Percentiles rank a stretch among this genome's conserved stretches.
phyloP scores from a whole-genome alignment of 2,888 invertebrate genomes.

The Steinernema scapterisci region DNA sequence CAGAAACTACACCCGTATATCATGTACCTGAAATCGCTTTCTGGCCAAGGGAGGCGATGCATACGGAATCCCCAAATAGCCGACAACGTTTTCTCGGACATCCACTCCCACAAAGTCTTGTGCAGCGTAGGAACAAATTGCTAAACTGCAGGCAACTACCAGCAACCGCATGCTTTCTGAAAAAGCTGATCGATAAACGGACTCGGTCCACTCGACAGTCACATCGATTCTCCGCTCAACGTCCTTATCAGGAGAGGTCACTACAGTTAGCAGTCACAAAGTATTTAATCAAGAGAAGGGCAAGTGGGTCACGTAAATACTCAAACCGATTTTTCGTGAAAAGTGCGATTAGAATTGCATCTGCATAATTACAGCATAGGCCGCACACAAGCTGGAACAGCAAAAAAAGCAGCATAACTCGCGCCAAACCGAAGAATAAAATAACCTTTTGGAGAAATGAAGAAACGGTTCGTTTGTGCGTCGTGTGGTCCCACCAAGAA shows the following conservation, averaged over 20 bases:
- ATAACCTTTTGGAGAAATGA: too few species aligned
- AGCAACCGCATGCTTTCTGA: background rate
- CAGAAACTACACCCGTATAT: background rate
- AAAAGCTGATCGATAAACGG: background rate
- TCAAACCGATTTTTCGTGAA: too few species aligned
- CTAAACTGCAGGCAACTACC: background rate
- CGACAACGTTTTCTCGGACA: background rate
- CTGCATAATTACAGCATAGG: too few species aligned
- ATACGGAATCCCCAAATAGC: slow-evolving; percentile 4
- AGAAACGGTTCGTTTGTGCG: too few species aligned
- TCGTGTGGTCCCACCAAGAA: too few species aligned
- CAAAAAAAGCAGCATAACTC: too few species aligned
- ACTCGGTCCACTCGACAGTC: background rate
- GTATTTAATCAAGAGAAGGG: background rate
- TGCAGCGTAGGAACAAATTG: background rate
- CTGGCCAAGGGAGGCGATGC: background rate
- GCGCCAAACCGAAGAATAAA: too few species aligned
- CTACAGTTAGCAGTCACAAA: background rate
- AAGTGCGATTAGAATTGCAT: too few species aligned
- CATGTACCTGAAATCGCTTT: background rate
- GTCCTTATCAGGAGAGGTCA: slow-evolving; percentile 12
- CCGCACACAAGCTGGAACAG: too few species aligned
- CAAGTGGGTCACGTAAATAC: too few species aligned
- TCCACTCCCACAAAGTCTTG: too few species aligned
- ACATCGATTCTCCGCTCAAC: background rate